Evolutionary conservation across 1,140 invertebrate species (phyloP).

Genomic region (Ridgeia piscesae): DNA sequence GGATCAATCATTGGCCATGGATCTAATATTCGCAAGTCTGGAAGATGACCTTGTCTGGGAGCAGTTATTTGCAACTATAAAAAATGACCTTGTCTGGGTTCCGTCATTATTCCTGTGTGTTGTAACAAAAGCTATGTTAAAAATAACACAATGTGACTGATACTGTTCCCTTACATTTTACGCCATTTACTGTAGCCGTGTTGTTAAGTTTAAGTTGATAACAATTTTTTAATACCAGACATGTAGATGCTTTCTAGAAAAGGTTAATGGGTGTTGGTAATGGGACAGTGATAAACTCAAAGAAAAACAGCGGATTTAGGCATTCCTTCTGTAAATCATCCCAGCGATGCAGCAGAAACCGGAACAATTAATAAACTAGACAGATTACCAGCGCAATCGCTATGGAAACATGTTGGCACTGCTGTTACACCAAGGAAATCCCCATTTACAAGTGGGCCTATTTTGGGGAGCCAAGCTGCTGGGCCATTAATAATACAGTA

Average conservation of each 20-base stretch:
- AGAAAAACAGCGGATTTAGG: not conserved
- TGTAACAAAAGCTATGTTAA: not conserved
- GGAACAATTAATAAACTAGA: not conserved
- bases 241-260: not conserved
- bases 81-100: not conserved
- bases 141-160: not conserved
- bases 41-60: not conserved
- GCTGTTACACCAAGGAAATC: not conserved
- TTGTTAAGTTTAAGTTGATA: not conserved
- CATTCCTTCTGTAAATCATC: not conserved
- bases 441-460: not conserved
- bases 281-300: not conserved
- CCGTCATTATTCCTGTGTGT: not conserved
- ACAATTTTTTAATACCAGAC: not conserved
- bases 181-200: not conserved
- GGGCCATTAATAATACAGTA: not conserved
- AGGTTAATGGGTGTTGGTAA: not conserved
- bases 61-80: too few relatives aligned
- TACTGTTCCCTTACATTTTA: too few relatives aligned
- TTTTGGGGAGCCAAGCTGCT: not conserved
- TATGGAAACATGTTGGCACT: not conserved
- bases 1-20: not conserved
- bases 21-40: not conserved
- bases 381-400: not conserved
- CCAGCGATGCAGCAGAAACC: not conserved